Conservation (phyloP, 2,797 vertebrate species). For the Sebastiscus albofasciatus region DNA sequence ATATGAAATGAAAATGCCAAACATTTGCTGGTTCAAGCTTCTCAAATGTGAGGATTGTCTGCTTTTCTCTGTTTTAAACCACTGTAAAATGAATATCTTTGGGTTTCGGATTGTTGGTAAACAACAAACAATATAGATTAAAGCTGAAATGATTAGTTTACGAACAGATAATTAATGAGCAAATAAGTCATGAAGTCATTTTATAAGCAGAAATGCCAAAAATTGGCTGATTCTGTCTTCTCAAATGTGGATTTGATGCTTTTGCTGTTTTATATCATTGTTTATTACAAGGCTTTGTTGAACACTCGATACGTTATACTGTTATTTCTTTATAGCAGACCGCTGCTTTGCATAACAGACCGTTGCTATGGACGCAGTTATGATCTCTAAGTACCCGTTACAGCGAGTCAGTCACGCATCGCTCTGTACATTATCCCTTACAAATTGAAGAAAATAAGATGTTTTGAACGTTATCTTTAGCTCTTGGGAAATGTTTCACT, state of each 20-base stretch:
- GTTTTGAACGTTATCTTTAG: neutral
- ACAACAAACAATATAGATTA: neutral
- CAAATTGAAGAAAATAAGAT: neutral
- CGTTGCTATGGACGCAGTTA: too few species aligned
- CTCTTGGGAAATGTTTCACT: too few species aligned
- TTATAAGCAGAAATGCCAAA: neutral
- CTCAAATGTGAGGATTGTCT: neutral
- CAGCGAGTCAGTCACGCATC: too few species aligned
- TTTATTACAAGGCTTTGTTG: neutral
- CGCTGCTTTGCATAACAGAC: too few species aligned
- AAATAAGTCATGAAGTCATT: neutral
- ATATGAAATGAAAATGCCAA: neutral
- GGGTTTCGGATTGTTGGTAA: neutral
- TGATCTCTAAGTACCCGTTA: too few species aligned
- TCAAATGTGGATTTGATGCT: neutral
- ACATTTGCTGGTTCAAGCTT: neutral
- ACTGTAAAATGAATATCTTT: neutral
- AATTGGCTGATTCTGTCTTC: neutral
- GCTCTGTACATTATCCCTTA: too few species aligned
- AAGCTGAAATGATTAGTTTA: neutral
- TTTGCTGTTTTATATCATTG: neutral
- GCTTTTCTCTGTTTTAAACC: neutral
- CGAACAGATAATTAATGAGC: neutral
- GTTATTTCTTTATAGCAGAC: too few species aligned
- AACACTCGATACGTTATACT: too few species aligned